Evolutionary conservation across 1,140 invertebrate species (phyloP), one percentile per base, ranked within the genome.

Genomic region (Heliconius hermathena): DNA sequence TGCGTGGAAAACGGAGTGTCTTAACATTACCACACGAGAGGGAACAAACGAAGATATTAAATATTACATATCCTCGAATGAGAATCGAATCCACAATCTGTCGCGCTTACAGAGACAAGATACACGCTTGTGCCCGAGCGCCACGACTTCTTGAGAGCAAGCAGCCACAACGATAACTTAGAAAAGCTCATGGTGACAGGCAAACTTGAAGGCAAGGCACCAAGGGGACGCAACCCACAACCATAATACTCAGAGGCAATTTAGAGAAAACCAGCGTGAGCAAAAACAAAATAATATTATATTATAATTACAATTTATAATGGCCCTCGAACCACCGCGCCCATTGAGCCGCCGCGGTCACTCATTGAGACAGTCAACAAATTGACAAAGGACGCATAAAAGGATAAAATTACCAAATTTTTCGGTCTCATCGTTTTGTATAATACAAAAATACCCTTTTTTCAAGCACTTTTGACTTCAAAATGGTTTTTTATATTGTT

Each of bases 311-410:
- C 60, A 29, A 1, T 66, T 16, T 29, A 3, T 16, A 66, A 66
- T 66, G 11, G 60, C 22, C 22, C 60, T 66, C 3, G 60, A 66
- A 29, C 3, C 60, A 29, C 22, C 60, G 22, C 60, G 26, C 26
- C 13, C 60, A 66, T 29, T 13, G 22, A 66, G 60, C 60, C 60
- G 60, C 60, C 60, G 60, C 22, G 54, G 54, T 29, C 60, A 66
- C 60, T 66, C 60, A 66, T 66, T 13, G 60, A 66, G 60, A 66
- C 60, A 66, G 60, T 66, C 60, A 29, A 29, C 60, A 66, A 66
- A 66, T 66, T 66, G 60, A 66, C 60, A 66, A 66, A 66, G 60
- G 60, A 66, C 60, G 60, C 26, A 29, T 66, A 29, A 66, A 66
- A n/a, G 60, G 60, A 66, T 66, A 26, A 29, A 66, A 66, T 66